These are phyloP conservation scores for Mugil cephalus DNA, from an alignment of 2,113 vertebrate species.

Conservation along the genomic window DNA sequence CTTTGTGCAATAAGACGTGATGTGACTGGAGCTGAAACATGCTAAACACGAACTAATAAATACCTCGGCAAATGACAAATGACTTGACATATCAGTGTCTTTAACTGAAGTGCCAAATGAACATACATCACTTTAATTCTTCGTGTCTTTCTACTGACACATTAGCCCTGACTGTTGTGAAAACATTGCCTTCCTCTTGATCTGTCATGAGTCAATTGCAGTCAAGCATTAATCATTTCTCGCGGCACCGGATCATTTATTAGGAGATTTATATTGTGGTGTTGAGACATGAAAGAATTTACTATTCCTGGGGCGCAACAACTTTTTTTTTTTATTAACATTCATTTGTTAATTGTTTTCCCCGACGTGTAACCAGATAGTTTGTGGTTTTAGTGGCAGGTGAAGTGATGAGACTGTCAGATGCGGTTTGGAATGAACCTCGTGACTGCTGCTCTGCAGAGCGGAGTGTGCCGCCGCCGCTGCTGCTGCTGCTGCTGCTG, in stretches of 20 bases:
- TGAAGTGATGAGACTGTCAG: constrained; percentile 7
- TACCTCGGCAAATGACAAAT: background rate
- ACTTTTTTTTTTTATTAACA: too few relatives aligned
- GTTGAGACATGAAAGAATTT: constrained; percentile 9
- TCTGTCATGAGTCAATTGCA: background rate
- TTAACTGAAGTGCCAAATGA: background rate
- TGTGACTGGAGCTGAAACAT: too few relatives aligned
- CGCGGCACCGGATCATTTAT: background rate
- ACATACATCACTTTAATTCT: background rate
- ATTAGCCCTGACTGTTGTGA: background rate
- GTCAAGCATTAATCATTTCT: constrained; percentile 3
- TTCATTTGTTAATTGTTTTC: background rate
- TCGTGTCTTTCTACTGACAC: background rate
- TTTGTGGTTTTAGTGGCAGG: constrained; percentile 15
- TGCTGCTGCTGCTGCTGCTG: too few relatives aligned
- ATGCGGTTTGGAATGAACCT: background rate
- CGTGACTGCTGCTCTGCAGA: too few relatives aligned
- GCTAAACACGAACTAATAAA: too few relatives aligned
- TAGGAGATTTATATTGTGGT: background rate
- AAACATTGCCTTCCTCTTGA: background rate
- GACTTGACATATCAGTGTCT: background rate
- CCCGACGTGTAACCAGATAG: background rate
- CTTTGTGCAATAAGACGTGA: too few relatives aligned
- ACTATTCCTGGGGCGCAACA: constrained; percentile 16
- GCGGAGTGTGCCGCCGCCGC: too few relatives aligned